A percentile compares a stretch with the other conserved stretches of the same genome.
Conservation (phyloP, 2,888 invertebrate genomes). For the Ctenicera cuprea region DNA sequence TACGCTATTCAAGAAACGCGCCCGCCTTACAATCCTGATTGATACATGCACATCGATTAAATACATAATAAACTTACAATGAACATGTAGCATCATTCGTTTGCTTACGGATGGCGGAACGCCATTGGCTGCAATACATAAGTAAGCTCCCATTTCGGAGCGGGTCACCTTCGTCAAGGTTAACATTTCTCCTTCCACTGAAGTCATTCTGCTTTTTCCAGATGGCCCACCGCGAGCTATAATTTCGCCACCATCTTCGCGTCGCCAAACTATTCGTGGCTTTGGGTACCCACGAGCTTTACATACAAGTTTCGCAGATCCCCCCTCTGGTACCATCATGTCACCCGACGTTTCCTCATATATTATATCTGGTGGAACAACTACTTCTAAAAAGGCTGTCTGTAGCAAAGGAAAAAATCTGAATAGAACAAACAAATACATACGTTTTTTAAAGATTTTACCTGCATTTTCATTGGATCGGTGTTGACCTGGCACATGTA, state of each 20-base stretch:
- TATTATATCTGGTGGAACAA: conserved; percentile 92
- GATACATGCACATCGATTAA: too few relatives aligned
- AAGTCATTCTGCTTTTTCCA: conserved; percentile 83
- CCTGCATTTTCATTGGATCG: conserved; percentile 96
- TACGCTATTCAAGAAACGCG: too few relatives aligned
- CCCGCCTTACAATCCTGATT: too few relatives aligned
- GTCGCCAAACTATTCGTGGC: conserved; percentile 89
- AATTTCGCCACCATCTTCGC: conserved; percentile 90
- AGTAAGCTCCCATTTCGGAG: conserved; percentile 92
- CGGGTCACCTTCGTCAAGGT: conserved; percentile 90
- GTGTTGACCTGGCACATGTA: conserved; percentile 98
- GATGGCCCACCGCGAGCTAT: conserved; percentile 84
- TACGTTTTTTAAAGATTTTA: conserved; percentile 66
- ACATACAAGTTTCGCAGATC: conserved; percentile 90
- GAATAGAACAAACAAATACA: conserved; percentile 49
- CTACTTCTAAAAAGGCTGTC: conserved; percentile 91
- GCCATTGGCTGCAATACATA: conserved; percentile 92
- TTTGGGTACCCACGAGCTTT: conserved; percentile 90
- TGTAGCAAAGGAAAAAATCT: conserved; percentile 69
- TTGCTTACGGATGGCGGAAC: conserved; percentile 93
- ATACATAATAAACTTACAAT: conserved; percentile 82
- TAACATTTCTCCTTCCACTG: conserved; percentile 87
- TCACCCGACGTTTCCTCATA: conserved; percentile 94
- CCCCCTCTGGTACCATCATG: conserved; percentile 96
- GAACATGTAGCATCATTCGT: conserved; percentile 92